phyloP scores from a whole-genome alignment of 2,888 invertebrate species.

The Celastrina argiolus region DNA sequence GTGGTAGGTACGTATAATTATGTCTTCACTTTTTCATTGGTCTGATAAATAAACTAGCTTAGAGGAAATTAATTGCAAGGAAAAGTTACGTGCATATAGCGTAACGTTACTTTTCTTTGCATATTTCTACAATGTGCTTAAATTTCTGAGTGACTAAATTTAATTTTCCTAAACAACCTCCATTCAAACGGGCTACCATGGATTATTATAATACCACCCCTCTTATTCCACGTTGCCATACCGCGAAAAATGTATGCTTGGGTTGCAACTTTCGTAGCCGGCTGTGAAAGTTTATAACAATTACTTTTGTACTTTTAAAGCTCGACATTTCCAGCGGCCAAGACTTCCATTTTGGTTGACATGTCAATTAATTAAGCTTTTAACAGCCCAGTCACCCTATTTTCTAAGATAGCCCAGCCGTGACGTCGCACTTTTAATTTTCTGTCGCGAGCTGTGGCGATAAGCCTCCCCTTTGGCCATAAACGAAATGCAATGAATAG shows the following conservation, averaged over 20 bases:
- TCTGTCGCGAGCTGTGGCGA: constrained; percentile 69
- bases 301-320: constrained; percentile 14
- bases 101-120: too few relatives aligned
- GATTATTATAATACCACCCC: too few relatives aligned
- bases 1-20: too few relatives aligned
- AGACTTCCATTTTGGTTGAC: constrained; percentile 40
- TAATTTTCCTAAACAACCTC: too few relatives aligned
- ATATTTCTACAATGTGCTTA: too few relatives aligned
- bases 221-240: too few relatives aligned
- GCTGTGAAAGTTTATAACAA: neutral
- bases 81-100: too few relatives aligned
- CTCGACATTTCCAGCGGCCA: neutral
- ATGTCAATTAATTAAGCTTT: constrained; percentile 69
- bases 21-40: too few relatives aligned
- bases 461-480: constrained; percentile 57
- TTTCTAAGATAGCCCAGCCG: constrained; percentile 61
- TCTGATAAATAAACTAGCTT: too few relatives aligned
- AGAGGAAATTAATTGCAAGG: too few relatives aligned
- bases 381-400: constrained; percentile 65
- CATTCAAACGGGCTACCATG: too few relatives aligned
- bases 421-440: constrained; percentile 73
- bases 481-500: constrained; percentile 60
- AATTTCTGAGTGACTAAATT: too few relatives aligned
- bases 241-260: neutral
- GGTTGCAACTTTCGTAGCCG: neutral